Evolutionary conservation across 2,113 vertebrate genomes (phyloP).

Genomic region (Capreolus pygargus): DNA sequence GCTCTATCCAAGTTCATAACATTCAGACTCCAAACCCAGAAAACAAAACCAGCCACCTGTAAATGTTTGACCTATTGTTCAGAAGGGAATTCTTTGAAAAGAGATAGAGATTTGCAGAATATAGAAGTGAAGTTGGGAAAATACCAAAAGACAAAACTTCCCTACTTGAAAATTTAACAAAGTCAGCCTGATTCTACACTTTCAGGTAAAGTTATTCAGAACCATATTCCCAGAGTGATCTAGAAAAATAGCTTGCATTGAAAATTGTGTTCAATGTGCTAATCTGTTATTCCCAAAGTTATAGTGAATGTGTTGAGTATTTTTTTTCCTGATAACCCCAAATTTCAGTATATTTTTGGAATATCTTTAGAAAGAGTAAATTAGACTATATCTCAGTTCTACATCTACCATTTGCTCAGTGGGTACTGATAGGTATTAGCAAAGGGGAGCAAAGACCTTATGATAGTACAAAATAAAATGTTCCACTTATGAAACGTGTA

Average conservation of each 20-base stretch:
- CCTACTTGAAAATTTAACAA: slow-evolving; percentile 29
- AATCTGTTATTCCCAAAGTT: not conserved
- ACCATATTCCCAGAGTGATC: not conserved
- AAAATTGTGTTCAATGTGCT: not conserved
- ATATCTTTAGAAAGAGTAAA: not conserved
- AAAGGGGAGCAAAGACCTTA: not conserved
- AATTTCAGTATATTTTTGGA: not conserved
- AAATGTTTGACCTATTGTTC: slow-evolving; percentile 74
- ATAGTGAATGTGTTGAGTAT: not conserved
- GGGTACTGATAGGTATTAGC: not conserved
- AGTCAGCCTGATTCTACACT: not conserved
- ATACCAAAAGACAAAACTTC: slow-evolving; percentile 35
- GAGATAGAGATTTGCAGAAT: slow-evolving; percentile 34
- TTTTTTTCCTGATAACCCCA: not conserved
- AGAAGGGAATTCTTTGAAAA: slow-evolving; percentile 59
- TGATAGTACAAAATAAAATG: not conserved
- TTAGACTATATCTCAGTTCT: not conserved
- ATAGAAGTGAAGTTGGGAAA: slow-evolving; percentile 14
- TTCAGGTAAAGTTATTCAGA: slow-evolving; percentile 4
- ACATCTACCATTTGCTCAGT: not conserved
- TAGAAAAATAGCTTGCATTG: slow-evolving; percentile 19
- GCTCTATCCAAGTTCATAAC: slow-evolving; percentile 69
- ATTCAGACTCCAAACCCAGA: slow-evolving; percentile 66
- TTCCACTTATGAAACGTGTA: not conserved
- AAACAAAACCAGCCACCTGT: slow-evolving; percentile 76